phyloP scores from a whole-genome alignment of 2,797 vertebrate genomes.

The Bradypus variegatus region DNA sequence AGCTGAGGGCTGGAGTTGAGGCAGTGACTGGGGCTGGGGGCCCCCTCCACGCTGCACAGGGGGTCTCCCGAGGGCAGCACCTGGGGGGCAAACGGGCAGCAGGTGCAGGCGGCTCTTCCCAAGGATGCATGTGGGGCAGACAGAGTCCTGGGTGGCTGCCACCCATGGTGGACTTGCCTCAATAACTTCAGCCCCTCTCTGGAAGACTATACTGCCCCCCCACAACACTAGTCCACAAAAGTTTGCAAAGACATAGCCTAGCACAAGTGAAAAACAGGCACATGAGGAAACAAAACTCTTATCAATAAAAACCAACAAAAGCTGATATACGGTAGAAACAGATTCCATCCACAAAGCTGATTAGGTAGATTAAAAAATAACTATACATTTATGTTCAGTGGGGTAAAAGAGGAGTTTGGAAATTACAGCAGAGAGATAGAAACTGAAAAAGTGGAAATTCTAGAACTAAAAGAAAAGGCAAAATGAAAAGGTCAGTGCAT shows the following conservation, averaged over 20 bases:
- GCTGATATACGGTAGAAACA: background rate
- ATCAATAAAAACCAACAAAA: background rate
- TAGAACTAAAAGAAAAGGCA: background rate
- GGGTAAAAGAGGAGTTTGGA: background rate
- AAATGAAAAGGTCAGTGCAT: background rate
- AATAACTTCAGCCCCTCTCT: background rate
- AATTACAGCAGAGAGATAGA: background rate
- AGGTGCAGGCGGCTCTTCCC: background rate
- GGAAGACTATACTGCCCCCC: background rate
- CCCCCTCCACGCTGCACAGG: rapidly evolving
- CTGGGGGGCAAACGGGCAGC: background rate
- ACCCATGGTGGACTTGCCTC: background rate
- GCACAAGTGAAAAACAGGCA: background rate
- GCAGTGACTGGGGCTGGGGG: rapidly evolving
- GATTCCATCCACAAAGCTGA: rapidly evolving
- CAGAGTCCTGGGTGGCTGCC: no score
- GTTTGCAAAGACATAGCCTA: background rate
- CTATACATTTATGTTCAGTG: background rate
- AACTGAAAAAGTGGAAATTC: background rate
- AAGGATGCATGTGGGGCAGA: no score
- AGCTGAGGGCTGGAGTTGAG: background rate
- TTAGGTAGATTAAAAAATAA: background rate
- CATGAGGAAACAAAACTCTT: background rate
- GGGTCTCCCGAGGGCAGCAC: background rate
- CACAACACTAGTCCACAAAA: background rate